Conservation (phyloP, 2,888 invertebrate species). For the Diarsia mendica region DNA sequence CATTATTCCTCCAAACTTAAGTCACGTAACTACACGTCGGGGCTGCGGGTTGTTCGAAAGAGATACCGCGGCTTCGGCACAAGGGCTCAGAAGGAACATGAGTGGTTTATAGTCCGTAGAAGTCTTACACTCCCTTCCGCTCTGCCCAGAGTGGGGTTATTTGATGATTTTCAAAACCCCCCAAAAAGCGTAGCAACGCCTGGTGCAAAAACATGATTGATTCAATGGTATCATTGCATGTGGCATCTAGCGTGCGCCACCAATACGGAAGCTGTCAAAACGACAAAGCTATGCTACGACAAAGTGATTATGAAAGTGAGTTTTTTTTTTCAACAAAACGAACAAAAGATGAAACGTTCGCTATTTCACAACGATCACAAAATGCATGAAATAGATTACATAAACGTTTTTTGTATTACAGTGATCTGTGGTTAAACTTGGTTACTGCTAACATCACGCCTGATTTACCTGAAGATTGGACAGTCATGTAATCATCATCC, state of each 20-base stretch:
- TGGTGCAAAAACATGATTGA: background rate
- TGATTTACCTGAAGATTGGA: background rate
- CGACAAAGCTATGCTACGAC: too few species aligned
- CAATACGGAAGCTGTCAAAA: slow-evolving; percentile 9
- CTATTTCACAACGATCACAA: slow-evolving; percentile 11
- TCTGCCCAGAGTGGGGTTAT: too few species aligned
- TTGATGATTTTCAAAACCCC: too few species aligned
- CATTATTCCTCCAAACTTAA: background rate
- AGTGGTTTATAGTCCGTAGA: too few species aligned
- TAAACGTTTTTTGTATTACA: slow-evolving; percentile 15
- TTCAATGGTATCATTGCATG: slow-evolving; percentile 9
- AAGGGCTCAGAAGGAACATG: too few species aligned
- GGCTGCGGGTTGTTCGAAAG: too few species aligned
- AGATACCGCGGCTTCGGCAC: too few species aligned
- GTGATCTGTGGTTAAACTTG: background rate
- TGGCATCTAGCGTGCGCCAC: slow-evolving; percentile 10
- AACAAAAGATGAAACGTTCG: slow-evolving; percentile 19
- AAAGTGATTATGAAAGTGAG: slow-evolving; percentile 35
- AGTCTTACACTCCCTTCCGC: too few species aligned
- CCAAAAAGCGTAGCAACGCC: too few species aligned
- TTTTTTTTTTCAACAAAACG: slow-evolving; percentile 2
- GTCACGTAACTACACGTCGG: background rate
- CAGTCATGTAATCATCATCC: background rate
- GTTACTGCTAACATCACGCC: background rate
- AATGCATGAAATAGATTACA: slow-evolving; percentile 25